Conservation (phyloP, 2,797 vertebrate species). For the Rhyacichthys aspro region DNA sequence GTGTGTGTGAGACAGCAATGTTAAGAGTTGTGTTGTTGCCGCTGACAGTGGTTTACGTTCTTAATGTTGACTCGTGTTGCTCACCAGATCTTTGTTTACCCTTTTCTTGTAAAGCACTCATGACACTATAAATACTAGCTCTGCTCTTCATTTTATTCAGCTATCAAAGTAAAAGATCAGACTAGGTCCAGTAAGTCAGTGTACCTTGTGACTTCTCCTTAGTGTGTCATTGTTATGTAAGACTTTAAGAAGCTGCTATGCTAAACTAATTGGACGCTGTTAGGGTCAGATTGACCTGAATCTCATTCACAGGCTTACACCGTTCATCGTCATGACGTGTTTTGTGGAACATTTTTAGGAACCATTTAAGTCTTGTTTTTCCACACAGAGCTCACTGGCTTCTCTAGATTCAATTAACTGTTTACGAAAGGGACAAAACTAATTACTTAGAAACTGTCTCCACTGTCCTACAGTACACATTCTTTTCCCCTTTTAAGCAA, state of each 20-base stretch:
- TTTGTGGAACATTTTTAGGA: constrained; percentile 15
- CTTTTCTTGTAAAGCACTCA: background rate
- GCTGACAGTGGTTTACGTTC: too few species aligned
- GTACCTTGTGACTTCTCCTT: constrained; percentile 11
- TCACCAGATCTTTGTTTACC: background rate
- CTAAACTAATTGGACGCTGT: constrained; percentile 47
- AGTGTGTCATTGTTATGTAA: constrained; percentile 58
- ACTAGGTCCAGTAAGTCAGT: constrained; percentile 12
- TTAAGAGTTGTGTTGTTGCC: too few species aligned
- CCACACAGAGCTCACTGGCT: background rate
- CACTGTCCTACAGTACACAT: too few species aligned
- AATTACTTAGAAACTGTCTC: background rate
- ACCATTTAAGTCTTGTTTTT: background rate
- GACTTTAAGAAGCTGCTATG: constrained; percentile 40
- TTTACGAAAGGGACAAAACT: background rate
- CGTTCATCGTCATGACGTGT: constrained; percentile 25
- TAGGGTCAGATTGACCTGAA: constrained; percentile 59
- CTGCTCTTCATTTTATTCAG: background rate
- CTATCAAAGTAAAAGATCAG: constrained; percentile 2
- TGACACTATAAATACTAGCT: background rate
- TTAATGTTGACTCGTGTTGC: background rate
- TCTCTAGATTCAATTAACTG: background rate
- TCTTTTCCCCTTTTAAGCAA: too few species aligned
- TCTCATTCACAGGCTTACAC: constrained; percentile 51
- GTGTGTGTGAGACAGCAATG: too few species aligned